Evolutionary conservation across 2,797 vertebrate species (phyloP).

Genomic region (Pangasius mekongensis): DNA sequence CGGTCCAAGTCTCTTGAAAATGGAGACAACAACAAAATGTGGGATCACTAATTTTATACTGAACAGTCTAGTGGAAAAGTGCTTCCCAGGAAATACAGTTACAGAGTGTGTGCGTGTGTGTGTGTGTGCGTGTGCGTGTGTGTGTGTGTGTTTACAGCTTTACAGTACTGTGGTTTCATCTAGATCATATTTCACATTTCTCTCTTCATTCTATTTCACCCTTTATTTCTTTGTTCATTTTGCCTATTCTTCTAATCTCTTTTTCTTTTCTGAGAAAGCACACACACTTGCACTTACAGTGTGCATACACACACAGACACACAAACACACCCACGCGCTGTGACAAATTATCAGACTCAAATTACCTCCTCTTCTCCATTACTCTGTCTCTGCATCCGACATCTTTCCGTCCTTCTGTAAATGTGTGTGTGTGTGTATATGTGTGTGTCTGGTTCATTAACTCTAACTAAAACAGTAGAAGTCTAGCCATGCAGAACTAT

Average conservation of each 20-base stretch:
- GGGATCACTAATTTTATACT: neutral
- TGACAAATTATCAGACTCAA: constrained; percentile 37
- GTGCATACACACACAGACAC: neutral
- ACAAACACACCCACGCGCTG: constrained; percentile 29
- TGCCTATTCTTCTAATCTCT: neutral
- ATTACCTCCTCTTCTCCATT: constrained; percentile 39
- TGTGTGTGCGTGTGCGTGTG: neutral
- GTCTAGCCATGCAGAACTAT: constrained; percentile 29
- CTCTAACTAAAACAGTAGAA: constrained; percentile 29
- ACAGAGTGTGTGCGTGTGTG: neutral
- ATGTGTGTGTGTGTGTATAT: neutral
- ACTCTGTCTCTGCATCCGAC: constrained; percentile 21
- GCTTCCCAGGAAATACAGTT: neutral
- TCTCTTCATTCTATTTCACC: neutral
- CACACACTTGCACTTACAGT: neutral
- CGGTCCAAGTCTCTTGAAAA: neutral
- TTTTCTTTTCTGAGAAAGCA: neutral
- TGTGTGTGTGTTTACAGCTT: neutral
- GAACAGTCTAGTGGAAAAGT: neutral
- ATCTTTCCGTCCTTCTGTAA: constrained; percentile 12
- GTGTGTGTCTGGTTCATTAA: constrained; percentile 35
- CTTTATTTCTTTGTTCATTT: neutral
- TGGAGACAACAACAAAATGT: neutral
- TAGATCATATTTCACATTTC: neutral
- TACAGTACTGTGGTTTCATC: neutral